Conservation (phyloP, 2,797 vertebrate species). For the Syndactyla subalaris region DNA sequence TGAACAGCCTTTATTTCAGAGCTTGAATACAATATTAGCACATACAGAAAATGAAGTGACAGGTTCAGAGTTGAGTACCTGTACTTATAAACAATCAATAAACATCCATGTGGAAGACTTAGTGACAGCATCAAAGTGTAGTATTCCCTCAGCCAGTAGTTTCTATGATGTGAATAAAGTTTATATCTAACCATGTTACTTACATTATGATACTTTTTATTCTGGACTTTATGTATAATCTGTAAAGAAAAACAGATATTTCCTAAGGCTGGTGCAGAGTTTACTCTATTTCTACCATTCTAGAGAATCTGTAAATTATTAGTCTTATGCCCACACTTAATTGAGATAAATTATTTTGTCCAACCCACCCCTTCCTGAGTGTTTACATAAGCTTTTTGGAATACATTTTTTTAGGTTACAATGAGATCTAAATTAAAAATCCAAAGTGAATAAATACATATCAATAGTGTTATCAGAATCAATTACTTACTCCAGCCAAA, state of each 20-base stretch:
- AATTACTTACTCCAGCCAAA: neutral
- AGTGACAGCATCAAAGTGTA: neutral
- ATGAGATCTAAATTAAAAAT: neutral
- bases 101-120: neutral
- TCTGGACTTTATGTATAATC: neutral
- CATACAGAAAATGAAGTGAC: neutral
- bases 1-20: neutral
- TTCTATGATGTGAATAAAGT: neutral
- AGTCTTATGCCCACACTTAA: neutral
- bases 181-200: neutral
- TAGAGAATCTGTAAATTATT: neutral
- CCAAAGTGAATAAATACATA: neutral
- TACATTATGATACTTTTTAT: neutral
- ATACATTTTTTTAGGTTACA: neutral
- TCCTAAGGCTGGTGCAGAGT: neutral
- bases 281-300: neutral
- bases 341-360: neutral
- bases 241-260: neutral
- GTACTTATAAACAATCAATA: neutral
- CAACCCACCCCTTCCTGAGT: accelerated
- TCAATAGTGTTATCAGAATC: neutral
- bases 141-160: neutral
- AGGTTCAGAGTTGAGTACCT: neutral
- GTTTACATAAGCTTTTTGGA: neutral
- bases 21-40: neutral